Conservation (phyloP, 2,797 vertebrate species). For the Sebastes miniatus region DNA sequence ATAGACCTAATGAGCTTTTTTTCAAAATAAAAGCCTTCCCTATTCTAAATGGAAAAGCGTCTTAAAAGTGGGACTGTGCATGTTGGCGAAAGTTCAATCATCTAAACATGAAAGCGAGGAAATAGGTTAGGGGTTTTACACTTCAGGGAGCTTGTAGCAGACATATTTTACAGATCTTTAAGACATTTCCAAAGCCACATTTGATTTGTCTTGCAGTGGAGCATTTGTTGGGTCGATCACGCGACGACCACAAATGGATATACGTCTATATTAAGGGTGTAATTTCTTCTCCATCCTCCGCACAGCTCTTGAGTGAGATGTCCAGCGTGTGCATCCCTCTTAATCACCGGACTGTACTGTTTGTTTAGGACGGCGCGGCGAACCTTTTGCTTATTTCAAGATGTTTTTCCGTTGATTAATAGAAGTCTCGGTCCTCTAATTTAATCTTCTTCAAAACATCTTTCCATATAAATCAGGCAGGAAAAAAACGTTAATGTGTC, state of each 20-base stretch:
- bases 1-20: background rate
- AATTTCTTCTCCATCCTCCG: slow-evolving; percentile 60
- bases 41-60: slow-evolving; percentile 11
- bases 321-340: slow-evolving; percentile 16
- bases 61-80: background rate
- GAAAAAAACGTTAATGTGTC: background rate
- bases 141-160: slow-evolving; percentile 32
- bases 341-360: slow-evolving; percentile 19
- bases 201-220: slow-evolving; percentile 41
- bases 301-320: slow-evolving; percentile 10
- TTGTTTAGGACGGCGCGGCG: slow-evolving; percentile 24
- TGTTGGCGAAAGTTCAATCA: slow-evolving; percentile 37
- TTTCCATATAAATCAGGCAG: slow-evolving; percentile 42
- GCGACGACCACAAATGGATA: slow-evolving; percentile 48
- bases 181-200: slow-evolving; percentile 61
- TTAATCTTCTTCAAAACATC: slow-evolving; percentile 20
- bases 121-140: slow-evolving; percentile 21
- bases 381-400: slow-evolving; percentile 17
- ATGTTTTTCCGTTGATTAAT: slow-evolving; percentile 31
- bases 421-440: slow-evolving; percentile 10
- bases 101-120: slow-evolving; percentile 55
- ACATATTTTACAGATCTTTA: slow-evolving; percentile 50
- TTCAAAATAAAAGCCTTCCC: slow-evolving; percentile 40
- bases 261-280: slow-evolving; percentile 55
- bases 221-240: slow-evolving; percentile 59